phyloP scores from a whole-genome alignment of 1,140 invertebrate genomes.

The Bombus terrestris region DNA sequence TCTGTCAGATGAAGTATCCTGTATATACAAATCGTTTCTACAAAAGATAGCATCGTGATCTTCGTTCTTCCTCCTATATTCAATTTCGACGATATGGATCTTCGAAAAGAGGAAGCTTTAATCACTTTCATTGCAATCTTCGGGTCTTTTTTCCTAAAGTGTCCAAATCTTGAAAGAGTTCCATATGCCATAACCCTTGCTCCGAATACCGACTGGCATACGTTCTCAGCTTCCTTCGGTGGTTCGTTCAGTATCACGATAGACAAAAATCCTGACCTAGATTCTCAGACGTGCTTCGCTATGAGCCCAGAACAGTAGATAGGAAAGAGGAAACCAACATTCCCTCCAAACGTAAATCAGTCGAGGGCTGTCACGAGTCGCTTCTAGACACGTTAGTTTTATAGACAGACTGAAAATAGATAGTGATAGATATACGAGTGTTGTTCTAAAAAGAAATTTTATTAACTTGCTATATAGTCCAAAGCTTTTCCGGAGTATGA shows the following conservation, averaged over 20 bases:
- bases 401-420: constrained; percentile 21
- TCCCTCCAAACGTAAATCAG: constrained; percentile 49
- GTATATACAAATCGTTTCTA: not conserved
- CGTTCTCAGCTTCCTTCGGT: not conserved
- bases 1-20: not conserved
- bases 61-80: not conserved
- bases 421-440: not conserved
- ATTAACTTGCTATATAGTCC: not conserved
- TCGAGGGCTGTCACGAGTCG: constrained; percentile 26
- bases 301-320: constrained; percentile 19
- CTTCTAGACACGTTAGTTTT: not conserved
- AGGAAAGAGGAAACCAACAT: constrained; percentile 17
- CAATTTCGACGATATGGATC: not conserved
- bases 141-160: not conserved
- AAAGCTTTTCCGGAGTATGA: too few relatives aligned
- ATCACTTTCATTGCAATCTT: too few relatives aligned
- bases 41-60: not conserved
- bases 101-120: not conserved
- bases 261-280: constrained; percentile 31
- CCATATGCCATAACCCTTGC: not conserved
- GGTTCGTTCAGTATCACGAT: not conserved
- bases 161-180: not conserved
- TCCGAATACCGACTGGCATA: not conserved
- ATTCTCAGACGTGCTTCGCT: constrained; percentile 18
- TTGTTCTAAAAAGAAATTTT: not conserved